Percentiles rank a stretch among this genome's conserved stretches.
phyloP scores from a whole-genome alignment of 2,113 vertebrate species.

The Pseudonaja textilis region DNA sequence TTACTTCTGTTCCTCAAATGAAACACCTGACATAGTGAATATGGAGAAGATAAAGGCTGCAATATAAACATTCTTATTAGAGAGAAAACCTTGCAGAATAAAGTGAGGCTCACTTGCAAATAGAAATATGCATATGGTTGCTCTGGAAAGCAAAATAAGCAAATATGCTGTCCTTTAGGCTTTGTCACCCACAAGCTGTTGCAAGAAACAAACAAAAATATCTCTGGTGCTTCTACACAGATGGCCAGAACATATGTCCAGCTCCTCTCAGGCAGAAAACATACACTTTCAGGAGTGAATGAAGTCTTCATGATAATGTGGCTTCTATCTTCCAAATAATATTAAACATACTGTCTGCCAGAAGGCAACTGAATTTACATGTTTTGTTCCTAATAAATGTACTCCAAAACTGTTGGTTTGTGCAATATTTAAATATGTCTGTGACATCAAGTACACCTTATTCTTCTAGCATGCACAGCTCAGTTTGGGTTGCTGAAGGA shows the following conservation, averaged over 20 bases:
- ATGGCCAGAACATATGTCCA: background rate
- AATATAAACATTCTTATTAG: background rate
- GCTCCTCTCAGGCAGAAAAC: background rate
- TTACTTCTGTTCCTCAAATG: background rate
- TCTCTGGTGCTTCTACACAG: background rate
- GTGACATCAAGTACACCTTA: background rate
- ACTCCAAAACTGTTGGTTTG: background rate
- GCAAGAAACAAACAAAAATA: background rate
- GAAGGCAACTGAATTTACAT: background rate
- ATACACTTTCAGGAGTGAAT: background rate
- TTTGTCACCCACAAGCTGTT: background rate
- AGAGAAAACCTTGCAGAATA: background rate
- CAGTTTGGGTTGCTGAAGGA: background rate
- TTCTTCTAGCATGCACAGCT: background rate
- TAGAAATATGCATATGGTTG: background rate
- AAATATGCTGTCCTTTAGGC: background rate
- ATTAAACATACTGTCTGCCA: background rate
- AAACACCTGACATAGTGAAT: background rate
- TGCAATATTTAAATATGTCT: background rate
- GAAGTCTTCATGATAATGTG: background rate
- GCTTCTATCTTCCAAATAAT: background rate
- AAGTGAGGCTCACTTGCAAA: background rate
- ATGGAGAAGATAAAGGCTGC: background rate
- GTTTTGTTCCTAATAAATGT: background rate
- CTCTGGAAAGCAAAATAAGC: slow-evolving; percentile 1